Base-by-base conservation (phyloP, 2,888 invertebrate genomes). In the Bombyx huttoni region DNA sequence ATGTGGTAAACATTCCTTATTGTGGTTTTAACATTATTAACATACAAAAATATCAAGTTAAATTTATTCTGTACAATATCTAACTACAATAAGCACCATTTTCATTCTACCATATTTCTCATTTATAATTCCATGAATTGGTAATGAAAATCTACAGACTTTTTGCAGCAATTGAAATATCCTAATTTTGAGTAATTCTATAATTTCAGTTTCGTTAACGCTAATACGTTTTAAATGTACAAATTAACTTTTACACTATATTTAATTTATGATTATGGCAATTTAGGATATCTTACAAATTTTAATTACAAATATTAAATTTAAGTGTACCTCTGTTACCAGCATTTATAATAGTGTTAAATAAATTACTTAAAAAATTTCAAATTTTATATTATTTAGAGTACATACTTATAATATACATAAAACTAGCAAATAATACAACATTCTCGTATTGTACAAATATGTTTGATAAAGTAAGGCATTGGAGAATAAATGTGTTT, bases 11-110 rank as follows among this genome's bases (percentile, higher is more conserved):
- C 59, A 24, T 24, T 24, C 24, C 24, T 24, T 24, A 24, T 24
- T 24, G 24, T 24, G 24, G 24, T 24, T 24, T 24, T 40, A 10
- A 40, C 40, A 12, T 40, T 35, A 8, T 8, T 40, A 67, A 67
- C 67, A 76, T 82, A 81, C 69, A 83, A 84, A 81, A 84, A 82
- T 83, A 83, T 76, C 62, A 75, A 76, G 73, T 75, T 76, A 63
- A 85, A 87, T 88, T 88, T 82, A 86, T 87, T 88, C 87, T 87
- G 86, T 88, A 88, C 88, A 88, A 76, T 70, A 75, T 78, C 86
- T 87, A 87, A 82, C 84, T 86, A 84, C 83, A 72, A 70, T 75
- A 86, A 88, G 88, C 88, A 88, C 88, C 88, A 86, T 84, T 76
- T 77, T 81, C 75, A 80, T 80, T 79, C 75, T 75, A 78, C 70